Evolutionary conservation across 2,888 invertebrate genomes (phyloP), one percentile per base, ranked within the genome.

Genomic region (Heliconius hortense): DNA sequence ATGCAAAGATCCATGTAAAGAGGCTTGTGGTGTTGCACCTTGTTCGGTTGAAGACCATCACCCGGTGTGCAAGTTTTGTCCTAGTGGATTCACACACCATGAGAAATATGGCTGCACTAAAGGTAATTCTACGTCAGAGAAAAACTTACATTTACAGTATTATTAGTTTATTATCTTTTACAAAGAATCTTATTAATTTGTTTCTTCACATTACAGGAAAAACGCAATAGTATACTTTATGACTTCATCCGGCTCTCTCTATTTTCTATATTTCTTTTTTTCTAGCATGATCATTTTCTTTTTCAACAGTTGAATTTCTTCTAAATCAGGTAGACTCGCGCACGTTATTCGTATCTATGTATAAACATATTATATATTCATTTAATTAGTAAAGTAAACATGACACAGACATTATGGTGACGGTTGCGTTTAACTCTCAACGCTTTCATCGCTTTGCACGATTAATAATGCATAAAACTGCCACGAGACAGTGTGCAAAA

Each of bases 31-130:
- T 94, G 97, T 97, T 85, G 96, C 97, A 83, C 98, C 98, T 86
- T 98, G 98, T 95, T 97, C 96, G 94, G 98, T 98, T 86, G 97
- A 98, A 96, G 97, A 98, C 93, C 98, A 98, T 95, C 97, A 97
- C 95, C 97, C 98, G 84, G 96, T 97, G 93, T 98, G 98, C 97
- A 97, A 98, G 96, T 98, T 97, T 96, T 98, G 98, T 95, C 98
- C 98, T 89, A 96, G 96, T 93, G 98, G 98, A 95, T 98, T 97
- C 95, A 96, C 96, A 95, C 96, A 97, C 93, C 98, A 98, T 95
- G 96, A 97, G 90, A 96, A 96, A 95, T 97, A 97, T 95, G 98
- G 98, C 97, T 98, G 98, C 95, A 96, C 97, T 95, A 97, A 98
- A 98, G 98, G 98, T 98, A 98, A 98, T 92, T 89, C 84, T 82